Evolutionary conservation across 2,113 vertebrate genomes (phyloP).

Genomic region (Burhinus oedicnemus): DNA sequence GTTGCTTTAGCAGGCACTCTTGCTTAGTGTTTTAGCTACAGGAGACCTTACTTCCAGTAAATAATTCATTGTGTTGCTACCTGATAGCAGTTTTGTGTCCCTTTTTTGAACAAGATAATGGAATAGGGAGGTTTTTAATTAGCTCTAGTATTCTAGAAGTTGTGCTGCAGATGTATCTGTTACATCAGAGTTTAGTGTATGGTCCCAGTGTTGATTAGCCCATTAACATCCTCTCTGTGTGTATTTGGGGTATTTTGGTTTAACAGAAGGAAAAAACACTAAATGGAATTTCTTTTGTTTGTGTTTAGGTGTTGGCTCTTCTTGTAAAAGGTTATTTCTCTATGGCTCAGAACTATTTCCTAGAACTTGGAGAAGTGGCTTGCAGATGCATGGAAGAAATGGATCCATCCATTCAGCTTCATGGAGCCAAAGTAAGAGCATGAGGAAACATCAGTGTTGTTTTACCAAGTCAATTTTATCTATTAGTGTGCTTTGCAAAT

Average conservation of each 20-base stretch:
- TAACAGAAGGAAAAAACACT: background rate
- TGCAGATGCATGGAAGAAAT: conserved; percentile 88
- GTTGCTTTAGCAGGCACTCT: background rate
- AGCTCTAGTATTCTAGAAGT: background rate
- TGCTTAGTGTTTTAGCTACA: background rate
- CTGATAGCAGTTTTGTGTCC: conserved; percentile 8
- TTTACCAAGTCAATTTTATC: background rate
- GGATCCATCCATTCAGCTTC: conserved; percentile 90
- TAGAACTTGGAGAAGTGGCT: conserved; percentile 88
- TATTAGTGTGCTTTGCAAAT: background rate
- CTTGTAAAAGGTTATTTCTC: conserved; percentile 93
- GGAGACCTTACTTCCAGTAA: background rate
- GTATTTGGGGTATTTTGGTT: background rate
- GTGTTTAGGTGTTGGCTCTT: conserved; percentile 86
- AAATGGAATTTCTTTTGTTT: background rate
- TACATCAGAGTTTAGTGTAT: background rate
- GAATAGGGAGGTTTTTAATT: background rate
- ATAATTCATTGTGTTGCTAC: conserved; percentile 51
- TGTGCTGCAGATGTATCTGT: background rate
- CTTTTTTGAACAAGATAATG: background rate
- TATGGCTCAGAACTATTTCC: conserved; percentile 80
- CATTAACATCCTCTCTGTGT: background rate
- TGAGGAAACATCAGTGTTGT: accelerated
- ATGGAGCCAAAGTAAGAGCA: conserved; percentile 88
- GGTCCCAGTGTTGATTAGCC: background rate